Conservation (phyloP, 1,140 invertebrate genomes). For the Bacillus rossius region DNA sequence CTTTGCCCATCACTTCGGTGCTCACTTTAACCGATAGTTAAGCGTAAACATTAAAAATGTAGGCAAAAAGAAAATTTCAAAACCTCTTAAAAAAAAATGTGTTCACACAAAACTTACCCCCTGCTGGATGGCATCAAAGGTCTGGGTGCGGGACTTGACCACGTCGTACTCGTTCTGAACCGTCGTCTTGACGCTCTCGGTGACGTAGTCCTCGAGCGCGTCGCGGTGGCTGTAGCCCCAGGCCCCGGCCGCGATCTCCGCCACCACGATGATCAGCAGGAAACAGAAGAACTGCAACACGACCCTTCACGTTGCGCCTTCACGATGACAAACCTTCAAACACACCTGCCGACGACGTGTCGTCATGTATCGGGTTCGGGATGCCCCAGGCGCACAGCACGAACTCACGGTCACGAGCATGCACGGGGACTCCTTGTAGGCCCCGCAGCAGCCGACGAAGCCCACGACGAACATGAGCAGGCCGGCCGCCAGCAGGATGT, state of each 20-base stretch:
- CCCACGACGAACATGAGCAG: slow-evolving; percentile 76
- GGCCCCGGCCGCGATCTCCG: slow-evolving; percentile 64
- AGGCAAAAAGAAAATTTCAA: no score
- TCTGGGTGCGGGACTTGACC: slow-evolving; percentile 51
- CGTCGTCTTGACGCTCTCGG: slow-evolving; percentile 54
- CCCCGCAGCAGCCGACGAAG: slow-evolving; percentile 88
- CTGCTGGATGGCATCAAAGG: slow-evolving; percentile 65
- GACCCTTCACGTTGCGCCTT: no score
- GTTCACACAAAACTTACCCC: slow-evolving; percentile 31
- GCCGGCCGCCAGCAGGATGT: slow-evolving; percentile 73
- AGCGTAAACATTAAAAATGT: no score
- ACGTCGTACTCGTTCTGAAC: slow-evolving; percentile 64
- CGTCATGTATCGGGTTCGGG: no score
- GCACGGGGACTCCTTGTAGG: slow-evolving; percentile 79
- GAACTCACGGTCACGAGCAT: slow-evolving; percentile 75
- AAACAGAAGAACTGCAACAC: slow-evolving; percentile 68
- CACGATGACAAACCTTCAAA: no score
- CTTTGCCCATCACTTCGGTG: no score
- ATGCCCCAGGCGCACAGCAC: no score
- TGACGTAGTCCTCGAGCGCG: slow-evolving; percentile 56
- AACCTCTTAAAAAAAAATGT: no score
- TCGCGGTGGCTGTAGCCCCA: slow-evolving; percentile 66
- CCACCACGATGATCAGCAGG: slow-evolving; percentile 69
- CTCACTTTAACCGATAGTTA: no score
- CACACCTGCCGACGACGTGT: no score